Percentiles rank a stretch among this genome's conserved stretches.
These are phyloP conservation scores for Cariama cristata DNA, from an alignment of 2,113 vertebrate genomes.

Conservation along the genomic window DNA sequence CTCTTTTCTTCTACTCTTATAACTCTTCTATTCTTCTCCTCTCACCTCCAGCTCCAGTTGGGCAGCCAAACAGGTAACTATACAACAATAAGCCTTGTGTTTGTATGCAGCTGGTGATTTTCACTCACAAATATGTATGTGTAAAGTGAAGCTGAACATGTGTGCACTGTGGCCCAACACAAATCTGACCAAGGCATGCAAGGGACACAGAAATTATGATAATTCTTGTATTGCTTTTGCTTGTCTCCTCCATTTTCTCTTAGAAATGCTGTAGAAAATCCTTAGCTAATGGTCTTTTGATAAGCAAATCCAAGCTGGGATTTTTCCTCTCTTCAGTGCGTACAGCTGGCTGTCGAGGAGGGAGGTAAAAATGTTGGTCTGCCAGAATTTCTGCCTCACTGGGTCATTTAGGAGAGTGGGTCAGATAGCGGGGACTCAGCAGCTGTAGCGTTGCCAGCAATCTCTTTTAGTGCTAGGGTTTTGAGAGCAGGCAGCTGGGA, in stretches of 20 bases:
- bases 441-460: not conserved
- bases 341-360: not conserved
- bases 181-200: not conserved
- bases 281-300: not conserved
- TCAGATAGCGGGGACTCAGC: accelerated
- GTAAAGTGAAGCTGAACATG: not conserved
- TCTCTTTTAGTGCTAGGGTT: not conserved
- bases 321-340: not conserved
- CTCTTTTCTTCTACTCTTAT: not conserved
- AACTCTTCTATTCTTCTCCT: not conserved
- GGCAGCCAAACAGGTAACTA: not conserved
- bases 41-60: not conserved
- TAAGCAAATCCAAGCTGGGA: not conserved
- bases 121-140: not conserved
- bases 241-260: not conserved
- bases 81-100: not conserved
- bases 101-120: not conserved
- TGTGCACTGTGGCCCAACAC: accelerated
- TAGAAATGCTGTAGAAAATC: not conserved
- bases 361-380: not conserved
- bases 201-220: not conserved
- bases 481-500: not conserved
- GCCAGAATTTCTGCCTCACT: slow-evolving; percentile 12
- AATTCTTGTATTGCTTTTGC: not conserved
- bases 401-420: not conserved